Conservation (phyloP, 1,140 invertebrate species). For the Microvelia longipes region DNA sequence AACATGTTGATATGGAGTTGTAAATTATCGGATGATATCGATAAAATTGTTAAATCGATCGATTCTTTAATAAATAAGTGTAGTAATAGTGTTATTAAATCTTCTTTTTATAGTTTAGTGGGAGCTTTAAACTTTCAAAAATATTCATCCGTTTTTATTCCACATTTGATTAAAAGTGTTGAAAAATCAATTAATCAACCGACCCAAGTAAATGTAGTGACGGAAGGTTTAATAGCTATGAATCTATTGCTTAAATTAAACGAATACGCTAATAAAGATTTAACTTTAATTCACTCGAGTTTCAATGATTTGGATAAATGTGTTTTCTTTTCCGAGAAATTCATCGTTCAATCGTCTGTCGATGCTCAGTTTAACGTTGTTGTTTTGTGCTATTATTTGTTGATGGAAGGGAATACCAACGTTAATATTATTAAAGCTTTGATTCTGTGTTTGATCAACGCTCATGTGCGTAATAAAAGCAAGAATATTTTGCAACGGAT, state of each 20-base stretch:
- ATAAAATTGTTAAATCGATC: conserved; percentile 56
- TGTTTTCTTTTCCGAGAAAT: conserved; percentile 67
- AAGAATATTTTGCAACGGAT: conserved; percentile 29
- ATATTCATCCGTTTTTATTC: conserved; percentile 36
- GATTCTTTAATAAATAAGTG: conserved; percentile 67
- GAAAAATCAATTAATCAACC: conserved; percentile 54
- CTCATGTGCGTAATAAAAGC: conserved; percentile 24
- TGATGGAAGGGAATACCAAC: conserved; percentile 40
- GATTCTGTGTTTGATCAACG: conserved; percentile 41
- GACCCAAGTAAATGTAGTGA: conserved; percentile 43
- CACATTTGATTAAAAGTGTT: conserved; percentile 45
- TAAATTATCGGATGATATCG: conserved; percentile 48
- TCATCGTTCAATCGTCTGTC: conserved; percentile 44
- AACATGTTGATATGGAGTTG: conserved; percentile 64
- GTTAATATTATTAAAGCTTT: conserved; percentile 43
- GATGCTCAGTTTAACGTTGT: conserved; percentile 41
- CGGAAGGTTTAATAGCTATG: conserved; percentile 62
- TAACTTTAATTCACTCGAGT: conserved; percentile 46
- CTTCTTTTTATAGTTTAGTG: conserved; percentile 61
- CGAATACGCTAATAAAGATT: conserved; percentile 37
- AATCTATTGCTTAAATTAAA: conserved; percentile 53
- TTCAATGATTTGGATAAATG: conserved; percentile 59
- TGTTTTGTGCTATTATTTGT: conserved; percentile 43
- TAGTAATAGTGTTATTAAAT: conserved; percentile 56
- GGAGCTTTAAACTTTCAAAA: conserved; percentile 35